Percentiles rank a stretch among this genome's conserved stretches.
Evolutionary conservation across 2,797 vertebrate genomes (phyloP).

Genomic region (Enteromius argenteus): DNA sequence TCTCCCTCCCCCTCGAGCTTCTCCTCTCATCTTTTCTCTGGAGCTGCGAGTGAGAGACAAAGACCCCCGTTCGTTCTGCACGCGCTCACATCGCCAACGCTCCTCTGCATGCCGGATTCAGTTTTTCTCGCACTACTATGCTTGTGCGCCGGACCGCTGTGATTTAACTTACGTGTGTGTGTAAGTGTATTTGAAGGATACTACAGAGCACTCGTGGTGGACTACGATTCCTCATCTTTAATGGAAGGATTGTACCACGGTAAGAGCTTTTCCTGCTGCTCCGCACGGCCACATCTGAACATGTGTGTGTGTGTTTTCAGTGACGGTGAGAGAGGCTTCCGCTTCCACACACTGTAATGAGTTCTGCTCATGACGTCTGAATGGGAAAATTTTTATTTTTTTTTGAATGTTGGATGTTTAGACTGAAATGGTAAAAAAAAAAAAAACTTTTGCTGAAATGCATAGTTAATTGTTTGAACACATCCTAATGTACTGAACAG

Average conservation of each 20-base stretch:
- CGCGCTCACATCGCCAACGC: constrained; percentile 34
- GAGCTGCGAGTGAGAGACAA: constrained; percentile 51
- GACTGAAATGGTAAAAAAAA: not conserved
- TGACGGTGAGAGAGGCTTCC: constrained; percentile 1
- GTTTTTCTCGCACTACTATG: constrained; percentile 32
- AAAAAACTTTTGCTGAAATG: not conserved
- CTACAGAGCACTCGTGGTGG: constrained; percentile 6
- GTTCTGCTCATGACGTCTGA: not conserved
- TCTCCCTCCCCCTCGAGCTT: constrained; percentile 40
- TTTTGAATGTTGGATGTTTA: not conserved
- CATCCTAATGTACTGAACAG: not conserved
- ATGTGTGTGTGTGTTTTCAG: not conserved
- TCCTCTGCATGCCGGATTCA: constrained; percentile 41
- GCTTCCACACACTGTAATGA: not conserved
- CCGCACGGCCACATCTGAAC: not conserved
- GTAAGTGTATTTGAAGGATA: constrained; percentile 19
- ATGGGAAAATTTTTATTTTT: constrained; percentile 1
- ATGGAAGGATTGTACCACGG: constrained; percentile 70
- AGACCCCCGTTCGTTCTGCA: constrained; percentile 34
- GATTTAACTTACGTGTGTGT: not conserved
- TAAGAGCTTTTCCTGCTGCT: constrained; percentile 51
- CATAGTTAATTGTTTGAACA: no score
- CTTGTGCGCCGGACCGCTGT: constrained; percentile 25
- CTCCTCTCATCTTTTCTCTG: constrained; percentile 36
- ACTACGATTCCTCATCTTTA: constrained; percentile 44